These are phyloP conservation scores for Parazoanthus atlanticus DNA, from an alignment of 92 coral and sea anemone genomes.

Conservation along the genomic window DNA sequence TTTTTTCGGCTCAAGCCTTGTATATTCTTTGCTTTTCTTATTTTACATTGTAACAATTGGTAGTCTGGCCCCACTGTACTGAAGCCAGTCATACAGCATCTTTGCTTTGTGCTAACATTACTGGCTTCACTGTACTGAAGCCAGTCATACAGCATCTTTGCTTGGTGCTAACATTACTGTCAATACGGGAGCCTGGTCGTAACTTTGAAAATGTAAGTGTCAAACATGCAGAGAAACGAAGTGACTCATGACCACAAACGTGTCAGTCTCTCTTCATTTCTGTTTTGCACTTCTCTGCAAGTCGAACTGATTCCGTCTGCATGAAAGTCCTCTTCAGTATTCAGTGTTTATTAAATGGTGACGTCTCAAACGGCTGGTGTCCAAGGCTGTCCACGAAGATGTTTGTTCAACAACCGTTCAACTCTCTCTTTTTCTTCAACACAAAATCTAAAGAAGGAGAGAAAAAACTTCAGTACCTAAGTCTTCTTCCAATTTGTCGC, in stretches of 20 bases:
- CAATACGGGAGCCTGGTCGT: not conserved
- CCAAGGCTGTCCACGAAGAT: slow-evolving; percentile 10
- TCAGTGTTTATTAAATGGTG: not conserved
- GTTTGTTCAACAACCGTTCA: not conserved
- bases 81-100: not conserved
- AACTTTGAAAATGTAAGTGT: not conserved
- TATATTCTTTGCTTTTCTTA: not conserved
- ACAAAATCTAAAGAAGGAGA: not conserved
- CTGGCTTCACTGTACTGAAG: not conserved
- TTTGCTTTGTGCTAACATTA: not conserved
- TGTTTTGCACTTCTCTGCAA: not conserved
- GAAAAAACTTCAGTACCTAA: not conserved
- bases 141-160: not conserved
- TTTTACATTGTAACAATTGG: not conserved
- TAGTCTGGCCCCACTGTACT: not conserved
- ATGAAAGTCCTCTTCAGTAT: not conserved
- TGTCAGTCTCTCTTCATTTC: not conserved
- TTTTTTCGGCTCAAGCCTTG: not conserved
- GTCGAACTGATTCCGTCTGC: not conserved
- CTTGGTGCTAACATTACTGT: not conserved
- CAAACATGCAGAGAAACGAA: not conserved
- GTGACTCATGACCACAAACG: not conserved
- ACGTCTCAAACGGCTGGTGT: too few species aligned
- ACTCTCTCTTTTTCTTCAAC: not conserved
- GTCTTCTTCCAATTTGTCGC: not conserved